These are phyloP conservation scores for Diarsia dahlii DNA, from an alignment of 2,888 invertebrate genomes.

Conservation along the genomic window DNA sequence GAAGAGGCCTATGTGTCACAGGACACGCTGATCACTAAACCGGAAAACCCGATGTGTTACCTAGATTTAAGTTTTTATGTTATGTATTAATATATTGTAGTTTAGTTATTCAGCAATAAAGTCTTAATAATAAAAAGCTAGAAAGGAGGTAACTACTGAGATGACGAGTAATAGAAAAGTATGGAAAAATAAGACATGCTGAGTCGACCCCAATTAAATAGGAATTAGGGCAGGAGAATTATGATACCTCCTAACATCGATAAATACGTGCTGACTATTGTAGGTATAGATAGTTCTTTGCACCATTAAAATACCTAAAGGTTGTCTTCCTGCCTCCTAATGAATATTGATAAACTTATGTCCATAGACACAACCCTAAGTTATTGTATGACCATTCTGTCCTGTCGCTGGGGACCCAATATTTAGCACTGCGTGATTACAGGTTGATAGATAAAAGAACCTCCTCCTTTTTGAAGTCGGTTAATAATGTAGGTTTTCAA, in stretches of 20 bases:
- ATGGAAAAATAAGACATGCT: background rate
- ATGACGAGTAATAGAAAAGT: background rate
- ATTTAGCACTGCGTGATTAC: background rate
- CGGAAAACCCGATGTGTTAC: too few relatives aligned
- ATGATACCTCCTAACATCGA: background rate
- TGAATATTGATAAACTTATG: background rate
- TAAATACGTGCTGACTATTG: too few relatives aligned
- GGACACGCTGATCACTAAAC: too few relatives aligned
- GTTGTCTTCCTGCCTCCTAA: background rate
- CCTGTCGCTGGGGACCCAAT: background rate
- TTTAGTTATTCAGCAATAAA: too few relatives aligned
- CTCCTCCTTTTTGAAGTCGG: too few relatives aligned
- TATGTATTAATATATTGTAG: too few relatives aligned
- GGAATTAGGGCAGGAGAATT: background rate
- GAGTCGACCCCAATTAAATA: background rate
- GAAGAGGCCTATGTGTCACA: too few relatives aligned
- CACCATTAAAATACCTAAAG: background rate
- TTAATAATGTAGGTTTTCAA: background rate
- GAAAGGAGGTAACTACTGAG: background rate
- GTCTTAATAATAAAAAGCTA: too few relatives aligned
- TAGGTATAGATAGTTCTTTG: too few relatives aligned
- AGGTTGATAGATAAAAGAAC: background rate
- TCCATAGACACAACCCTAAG: background rate
- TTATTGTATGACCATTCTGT: background rate
- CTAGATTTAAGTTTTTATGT: too few relatives aligned